Evolutionary conservation across 2,113 vertebrate genomes (phyloP), one percentile per base, ranked within the genome.

Genomic region (Sander vitreus): DNA sequence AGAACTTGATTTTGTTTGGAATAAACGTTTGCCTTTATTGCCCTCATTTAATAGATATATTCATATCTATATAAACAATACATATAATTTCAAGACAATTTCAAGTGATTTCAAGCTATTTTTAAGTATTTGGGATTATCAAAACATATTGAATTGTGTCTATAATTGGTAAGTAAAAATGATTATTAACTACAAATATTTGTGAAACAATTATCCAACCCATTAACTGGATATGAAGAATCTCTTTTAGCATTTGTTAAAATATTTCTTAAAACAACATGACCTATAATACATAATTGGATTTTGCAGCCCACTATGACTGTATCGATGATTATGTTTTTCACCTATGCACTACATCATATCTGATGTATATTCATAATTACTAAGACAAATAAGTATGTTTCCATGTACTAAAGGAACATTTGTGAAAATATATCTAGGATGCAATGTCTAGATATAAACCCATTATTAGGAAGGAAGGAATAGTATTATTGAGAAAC

Each of bases 1-100:
- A 76, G 45, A 50, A 74, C 43, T 48, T 39, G 45, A 43, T 73
- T 78, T 78, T 71, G 62, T 76, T 78, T 27, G 12, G 43, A 59
- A 53, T 25, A 58, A 83, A 78, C 16, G 15, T 21, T 19, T 60
- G 16, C 9, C 16, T 43, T 64, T 25, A n/a, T 77, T 67, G 13
- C 57, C 16, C 10, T 53, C 60, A 62, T 39, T 39, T 39, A 36
- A 36, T 36, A 39, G 6, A 33, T 33, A 33, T 6, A 33, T 33
- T 33, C 33, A 33, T 1, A 33, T 33, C 6, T 39, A 39, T 39
- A 39, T 9, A 39, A 39, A 39, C 39, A 10, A 39, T 39, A 39
- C 39, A 39, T 10, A 18, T 3, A 62, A 45, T 65, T 27, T 45
- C 39, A 12, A 58, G 18, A 45, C 0, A 25, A 45, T 10, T 66